Percentiles rank a stretch among this genome's conserved stretches.
Conservation (phyloP, 2,797 vertebrate genomes). For the Iguana delicatissima region DNA sequence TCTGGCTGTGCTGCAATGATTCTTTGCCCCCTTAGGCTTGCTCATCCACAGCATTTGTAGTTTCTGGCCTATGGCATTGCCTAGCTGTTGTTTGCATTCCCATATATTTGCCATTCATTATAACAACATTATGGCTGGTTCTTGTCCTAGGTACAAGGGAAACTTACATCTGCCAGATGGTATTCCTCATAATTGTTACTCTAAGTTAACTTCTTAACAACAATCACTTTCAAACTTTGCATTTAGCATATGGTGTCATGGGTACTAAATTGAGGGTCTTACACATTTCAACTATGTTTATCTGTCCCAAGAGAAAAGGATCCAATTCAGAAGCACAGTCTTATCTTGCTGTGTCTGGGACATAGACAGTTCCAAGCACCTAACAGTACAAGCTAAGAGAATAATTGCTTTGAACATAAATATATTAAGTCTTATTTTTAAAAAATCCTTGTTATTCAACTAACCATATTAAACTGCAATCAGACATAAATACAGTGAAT, state of each 20-base stretch:
- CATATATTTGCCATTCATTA: conserved; percentile 12
- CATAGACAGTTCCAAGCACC: background rate
- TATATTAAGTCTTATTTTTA: background rate
- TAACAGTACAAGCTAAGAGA: background rate
- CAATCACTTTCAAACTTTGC: conserved; percentile 16
- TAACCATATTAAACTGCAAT: background rate
- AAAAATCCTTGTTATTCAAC: background rate
- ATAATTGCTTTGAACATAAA: conserved; percentile 4
- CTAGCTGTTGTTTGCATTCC: background rate
- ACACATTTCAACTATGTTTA: conserved; percentile 1
- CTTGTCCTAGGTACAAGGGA: background rate
- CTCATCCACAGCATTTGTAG: background rate
- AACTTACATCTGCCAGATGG: conserved; percentile 22
- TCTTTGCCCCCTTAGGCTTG: background rate
- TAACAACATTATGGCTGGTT: background rate
- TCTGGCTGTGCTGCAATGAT: background rate
- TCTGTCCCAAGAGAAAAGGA: conserved; percentile 23
- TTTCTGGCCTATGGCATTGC: background rate
- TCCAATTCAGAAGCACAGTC: background rate
- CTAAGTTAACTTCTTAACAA: conserved; percentile 31
- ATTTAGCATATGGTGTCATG: conserved; percentile 21
- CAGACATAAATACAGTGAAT: background rate
- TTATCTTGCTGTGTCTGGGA: conserved; percentile 16
- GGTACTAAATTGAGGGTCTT: conserved; percentile 26
- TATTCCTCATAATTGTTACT: conserved; percentile 34